phyloP scores from a whole-genome alignment of 2,797 vertebrate species.

The Myotis vivesi region DNA sequence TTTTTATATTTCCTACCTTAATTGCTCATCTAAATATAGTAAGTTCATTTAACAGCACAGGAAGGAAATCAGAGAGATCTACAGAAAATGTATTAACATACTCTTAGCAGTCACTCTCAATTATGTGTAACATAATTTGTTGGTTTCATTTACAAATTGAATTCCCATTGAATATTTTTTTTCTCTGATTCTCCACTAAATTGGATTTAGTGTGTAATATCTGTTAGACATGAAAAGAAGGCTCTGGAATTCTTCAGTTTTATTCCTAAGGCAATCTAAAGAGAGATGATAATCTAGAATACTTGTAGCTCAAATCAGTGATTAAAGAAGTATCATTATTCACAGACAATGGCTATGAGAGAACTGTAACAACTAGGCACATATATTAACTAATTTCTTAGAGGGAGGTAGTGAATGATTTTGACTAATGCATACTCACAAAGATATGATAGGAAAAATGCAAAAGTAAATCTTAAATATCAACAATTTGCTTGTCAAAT shows the following conservation, averaged over 20 bases:
- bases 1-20: background rate
- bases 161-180: background rate
- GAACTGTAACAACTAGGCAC: conserved; percentile 52
- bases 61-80: background rate
- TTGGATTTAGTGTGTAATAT: background rate
- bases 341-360: conserved; percentile 51
- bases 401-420: conserved; percentile 18
- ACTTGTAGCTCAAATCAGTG: conserved; percentile 64
- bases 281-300: conserved; percentile 50
- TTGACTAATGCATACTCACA: conserved; percentile 60
- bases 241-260: background rate
- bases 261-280: background rate
- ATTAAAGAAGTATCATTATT: conserved; percentile 75
- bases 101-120: background rate
- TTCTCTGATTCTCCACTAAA: background rate
- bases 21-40: background rate
- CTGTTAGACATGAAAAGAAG: background rate
- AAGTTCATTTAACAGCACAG: background rate
- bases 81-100: background rate
- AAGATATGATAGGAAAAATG: conserved; percentile 62
- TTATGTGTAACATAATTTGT: background rate
- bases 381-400: conserved; percentile 47
- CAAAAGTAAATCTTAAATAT: conserved; percentile 56
- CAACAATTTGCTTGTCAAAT: conserved; percentile 62
- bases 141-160: conserved; percentile 48